These are phyloP conservation scores for Brachionus plicatilis DNA, from an alignment of 1,140 invertebrate genomes.

Conservation along the genomic window DNA sequence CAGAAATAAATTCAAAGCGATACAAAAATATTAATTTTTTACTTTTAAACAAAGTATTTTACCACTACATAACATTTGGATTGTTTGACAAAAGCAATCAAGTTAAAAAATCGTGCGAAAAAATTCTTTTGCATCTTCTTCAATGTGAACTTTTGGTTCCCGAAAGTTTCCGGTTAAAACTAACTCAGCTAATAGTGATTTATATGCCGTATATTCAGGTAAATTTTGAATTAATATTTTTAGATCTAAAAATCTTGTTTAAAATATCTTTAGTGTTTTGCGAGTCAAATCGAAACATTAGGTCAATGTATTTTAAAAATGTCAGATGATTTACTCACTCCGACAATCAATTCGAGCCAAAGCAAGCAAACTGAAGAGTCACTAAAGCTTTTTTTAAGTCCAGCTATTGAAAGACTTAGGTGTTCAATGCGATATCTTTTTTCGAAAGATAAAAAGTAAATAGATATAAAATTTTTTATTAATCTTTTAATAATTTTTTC, in stretches of 20 bases:
- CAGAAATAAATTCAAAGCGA: conserved; percentile 22
- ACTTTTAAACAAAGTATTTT: conserved; percentile 26
- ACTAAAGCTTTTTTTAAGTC: conserved; percentile 16
- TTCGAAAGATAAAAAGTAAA: conserved; percentile 30
- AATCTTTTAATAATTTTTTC: not conserved
- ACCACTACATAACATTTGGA: conserved; percentile 25
- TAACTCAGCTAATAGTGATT: not conserved
- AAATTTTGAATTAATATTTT: not conserved
- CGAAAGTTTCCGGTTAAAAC: not conserved
- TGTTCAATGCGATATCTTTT: conserved; percentile 31
- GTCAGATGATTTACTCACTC: conserved; percentile 11
- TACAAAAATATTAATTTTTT: conserved; percentile 27
- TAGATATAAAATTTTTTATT: not conserved
- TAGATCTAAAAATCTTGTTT: not conserved
- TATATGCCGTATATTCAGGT: conserved; percentile 14
- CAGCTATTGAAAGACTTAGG: conserved; percentile 27
- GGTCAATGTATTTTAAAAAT: conserved; percentile 30
- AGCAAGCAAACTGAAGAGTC: conserved; percentile 29
- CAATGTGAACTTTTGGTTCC: conserved; percentile 21
- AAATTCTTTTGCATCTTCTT: conserved; percentile 19
- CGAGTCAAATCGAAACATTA: not conserved
- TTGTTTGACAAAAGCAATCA: not conserved
- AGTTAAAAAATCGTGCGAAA: conserved; percentile 9
- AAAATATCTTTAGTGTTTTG: not conserved
- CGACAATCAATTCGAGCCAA: not conserved